A percentile compares a stretch with the other conserved stretches of the same genome.
These are phyloP conservation scores for Sapajus apella DNA, from an alignment of 2,113 vertebrate genomes.

Conservation along the genomic window DNA sequence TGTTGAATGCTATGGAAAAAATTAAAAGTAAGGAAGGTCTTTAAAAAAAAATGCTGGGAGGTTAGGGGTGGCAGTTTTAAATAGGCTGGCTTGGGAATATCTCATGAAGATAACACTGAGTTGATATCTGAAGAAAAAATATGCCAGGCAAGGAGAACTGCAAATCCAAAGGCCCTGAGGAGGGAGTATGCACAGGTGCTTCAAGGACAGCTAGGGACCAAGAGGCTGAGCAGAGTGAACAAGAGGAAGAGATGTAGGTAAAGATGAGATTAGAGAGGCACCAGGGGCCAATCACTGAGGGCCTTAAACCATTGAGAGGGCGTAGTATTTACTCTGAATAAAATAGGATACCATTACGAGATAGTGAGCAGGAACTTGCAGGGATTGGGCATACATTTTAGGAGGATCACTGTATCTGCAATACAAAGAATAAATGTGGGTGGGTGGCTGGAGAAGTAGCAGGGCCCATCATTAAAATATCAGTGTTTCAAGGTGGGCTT, in stretches of 20 bases:
- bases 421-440: neutral
- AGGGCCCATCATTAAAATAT: neutral
- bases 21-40: neutral
- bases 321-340: neutral
- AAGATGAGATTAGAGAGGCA: neutral
- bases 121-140: neutral
- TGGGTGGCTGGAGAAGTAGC: neutral
- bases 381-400: neutral
- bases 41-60: neutral
- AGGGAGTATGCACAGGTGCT: fast-evolving
- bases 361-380: neutral
- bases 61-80: neutral
- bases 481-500: neutral
- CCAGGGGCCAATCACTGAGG: fast-evolving
- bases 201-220: neutral
- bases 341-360: neutral
- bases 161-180: neutral
- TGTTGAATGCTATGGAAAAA: neutral
- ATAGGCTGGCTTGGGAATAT: neutral
- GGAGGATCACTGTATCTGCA: neutral
- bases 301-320: neutral
- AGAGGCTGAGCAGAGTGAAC: neutral
- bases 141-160: neutral
- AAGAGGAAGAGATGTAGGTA: neutral
- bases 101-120: neutral